A percentile compares a stretch with the other conserved stretches of the same genome.
Evolutionary conservation across 37 sponge, comb jelly and placozoan species (phyloP).

Genomic region (Mnemiopsis leidyi): DNA sequence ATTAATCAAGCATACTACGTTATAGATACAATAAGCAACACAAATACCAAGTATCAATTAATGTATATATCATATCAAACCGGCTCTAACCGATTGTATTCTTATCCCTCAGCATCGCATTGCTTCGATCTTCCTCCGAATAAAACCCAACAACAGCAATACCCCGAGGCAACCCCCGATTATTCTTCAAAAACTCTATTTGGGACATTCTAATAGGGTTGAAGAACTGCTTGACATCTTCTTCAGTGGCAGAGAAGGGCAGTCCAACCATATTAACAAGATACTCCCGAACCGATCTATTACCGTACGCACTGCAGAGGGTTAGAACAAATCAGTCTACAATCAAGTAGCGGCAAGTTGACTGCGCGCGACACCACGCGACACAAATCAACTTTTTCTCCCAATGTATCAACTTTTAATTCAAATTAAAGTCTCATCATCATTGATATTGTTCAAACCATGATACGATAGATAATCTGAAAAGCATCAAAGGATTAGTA

Average conservation of each 20-base stretch:
- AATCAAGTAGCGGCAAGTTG: too few relatives aligned
- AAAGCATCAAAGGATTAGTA: too few relatives aligned
- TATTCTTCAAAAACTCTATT: conserved; percentile 63
- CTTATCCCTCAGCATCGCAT: conserved; percentile 35
- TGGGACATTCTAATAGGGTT: conserved; percentile 33
- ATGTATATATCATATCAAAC: background rate
- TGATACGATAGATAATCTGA: too few relatives aligned
- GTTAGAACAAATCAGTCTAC: background rate
- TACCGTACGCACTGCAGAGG: background rate
- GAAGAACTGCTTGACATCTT: conserved; percentile 56
- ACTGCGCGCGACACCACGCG: too few relatives aligned
- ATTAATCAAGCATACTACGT: too few relatives aligned
- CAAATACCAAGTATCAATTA: background rate
- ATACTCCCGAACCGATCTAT: background rate
- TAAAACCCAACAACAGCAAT: conserved; percentile 65
- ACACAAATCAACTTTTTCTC: too few relatives aligned
- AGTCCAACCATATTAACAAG: conserved; percentile 46
- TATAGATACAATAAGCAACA: background rate
- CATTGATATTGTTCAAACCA: too few relatives aligned
- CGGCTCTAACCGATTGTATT: conserved; percentile 12
- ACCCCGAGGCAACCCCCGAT: conserved; percentile 4
- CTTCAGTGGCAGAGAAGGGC: conserved; percentile 51
- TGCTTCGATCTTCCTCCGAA: conserved; percentile 27
- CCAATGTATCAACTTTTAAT: too few relatives aligned
- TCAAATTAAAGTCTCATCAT: too few relatives aligned